These are phyloP conservation scores for Zaprionus lineosus DNA, from an alignment of 2,888 invertebrate species.

Conservation along the genomic window DNA sequence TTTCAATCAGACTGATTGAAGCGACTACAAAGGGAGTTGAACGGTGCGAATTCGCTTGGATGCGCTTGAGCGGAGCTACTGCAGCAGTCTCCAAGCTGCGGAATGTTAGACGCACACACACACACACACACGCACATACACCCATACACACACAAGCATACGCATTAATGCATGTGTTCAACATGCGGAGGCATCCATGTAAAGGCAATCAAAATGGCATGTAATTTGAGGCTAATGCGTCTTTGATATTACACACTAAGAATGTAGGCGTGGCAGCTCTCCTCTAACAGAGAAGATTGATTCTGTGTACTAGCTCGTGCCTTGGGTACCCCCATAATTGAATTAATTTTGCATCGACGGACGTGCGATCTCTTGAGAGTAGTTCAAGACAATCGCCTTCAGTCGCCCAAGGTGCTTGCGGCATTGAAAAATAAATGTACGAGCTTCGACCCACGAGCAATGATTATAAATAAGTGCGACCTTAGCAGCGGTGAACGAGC, in stretches of 20 bases:
- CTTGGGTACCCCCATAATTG: conserved; percentile 36
- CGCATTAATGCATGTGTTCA: too few relatives aligned
- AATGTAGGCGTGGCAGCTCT: conserved; percentile 9
- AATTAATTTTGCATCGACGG: conserved; percentile 42
- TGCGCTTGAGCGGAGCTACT: conserved; percentile 38
- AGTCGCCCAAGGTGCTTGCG: conserved; percentile 14
- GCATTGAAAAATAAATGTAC: too few relatives aligned
- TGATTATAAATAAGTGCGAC: too few relatives aligned
- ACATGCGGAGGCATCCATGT: too few relatives aligned
- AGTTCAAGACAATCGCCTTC: conserved; percentile 45
- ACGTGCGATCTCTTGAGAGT: conserved; percentile 33
- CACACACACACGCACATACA: neutral
- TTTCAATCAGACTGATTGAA: conserved; percentile 57
- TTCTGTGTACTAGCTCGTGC: conserved; percentile 22
- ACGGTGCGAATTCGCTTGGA: conserved; percentile 38
- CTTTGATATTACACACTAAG: too few relatives aligned
- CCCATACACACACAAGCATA: too few relatives aligned
- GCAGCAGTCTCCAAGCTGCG: conserved; percentile 1
- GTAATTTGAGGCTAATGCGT: too few relatives aligned
- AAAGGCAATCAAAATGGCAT: too few relatives aligned
- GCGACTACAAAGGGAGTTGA: too few relatives aligned
- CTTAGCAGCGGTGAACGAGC: too few relatives aligned
- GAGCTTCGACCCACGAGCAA: too few relatives aligned
- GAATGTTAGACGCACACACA: neutral
- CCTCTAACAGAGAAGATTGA: too few relatives aligned